Evolutionary conservation across 2,113 vertebrate species (phyloP).

Genomic region (Myotis lucifugus): DNA sequence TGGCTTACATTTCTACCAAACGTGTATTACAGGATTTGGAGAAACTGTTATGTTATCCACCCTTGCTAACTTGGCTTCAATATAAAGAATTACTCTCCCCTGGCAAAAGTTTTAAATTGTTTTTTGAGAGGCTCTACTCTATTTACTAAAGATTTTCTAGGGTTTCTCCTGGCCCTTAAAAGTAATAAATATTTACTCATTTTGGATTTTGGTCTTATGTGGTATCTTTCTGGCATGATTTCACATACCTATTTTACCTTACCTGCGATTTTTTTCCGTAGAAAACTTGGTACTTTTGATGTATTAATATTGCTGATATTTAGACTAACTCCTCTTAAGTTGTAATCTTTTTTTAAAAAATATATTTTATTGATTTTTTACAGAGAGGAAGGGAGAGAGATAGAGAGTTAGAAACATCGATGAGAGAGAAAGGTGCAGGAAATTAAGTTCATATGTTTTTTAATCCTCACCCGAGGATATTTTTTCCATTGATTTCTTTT

Average conservation of each 20-base stretch:
- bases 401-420: no score
- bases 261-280: neutral
- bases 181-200: neutral
- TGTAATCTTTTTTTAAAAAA: no score
- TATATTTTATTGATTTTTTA: no score
- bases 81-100: neutral
- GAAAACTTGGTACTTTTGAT: neutral
- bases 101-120: neutral
- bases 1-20: neutral
- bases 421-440: no score
- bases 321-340: neutral
- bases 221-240: neutral
- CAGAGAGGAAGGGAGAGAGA: no score
- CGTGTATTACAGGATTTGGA: neutral
- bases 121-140: neutral
- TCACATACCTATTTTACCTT: neutral
- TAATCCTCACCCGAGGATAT: no score
- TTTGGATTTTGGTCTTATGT: neutral
- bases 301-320: neutral
- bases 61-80: neutral
- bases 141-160: slow-evolving; percentile 11
- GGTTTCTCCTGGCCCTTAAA: neutral
- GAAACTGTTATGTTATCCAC: neutral
- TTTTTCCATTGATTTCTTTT: no score
- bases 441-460: neutral